Evolutionary conservation across 2,888 invertebrate species (phyloP).

Genomic region (Allolobophora icterica): DNA sequence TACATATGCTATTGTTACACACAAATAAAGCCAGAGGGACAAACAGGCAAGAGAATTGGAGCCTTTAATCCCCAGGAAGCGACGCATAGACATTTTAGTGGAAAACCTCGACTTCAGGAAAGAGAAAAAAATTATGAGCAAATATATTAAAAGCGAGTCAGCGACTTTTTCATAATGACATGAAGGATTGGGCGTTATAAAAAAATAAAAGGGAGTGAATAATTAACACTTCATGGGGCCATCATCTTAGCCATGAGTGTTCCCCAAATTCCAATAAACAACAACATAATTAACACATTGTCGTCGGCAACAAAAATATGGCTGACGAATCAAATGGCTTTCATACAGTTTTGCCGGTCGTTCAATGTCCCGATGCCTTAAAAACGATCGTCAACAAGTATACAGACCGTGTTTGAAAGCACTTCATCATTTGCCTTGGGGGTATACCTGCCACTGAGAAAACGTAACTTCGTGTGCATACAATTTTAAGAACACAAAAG

Average conservation of each 20-base stretch:
- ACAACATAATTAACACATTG: no score
- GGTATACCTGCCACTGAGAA: not conserved
- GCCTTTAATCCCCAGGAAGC: no score
- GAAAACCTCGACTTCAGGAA: not conserved
- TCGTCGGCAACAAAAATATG: no score
- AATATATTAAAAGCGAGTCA: no score
- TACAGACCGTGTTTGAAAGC: not conserved
- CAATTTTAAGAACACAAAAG: not conserved
- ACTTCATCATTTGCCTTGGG: not conserved
- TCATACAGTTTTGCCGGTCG: not conserved
- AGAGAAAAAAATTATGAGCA: no score
- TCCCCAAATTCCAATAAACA: no score
- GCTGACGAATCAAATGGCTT: not conserved
- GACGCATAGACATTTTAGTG: not conserved
- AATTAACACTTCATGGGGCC: no score
- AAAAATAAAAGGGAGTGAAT: not conserved
- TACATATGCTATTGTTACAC: not conserved
- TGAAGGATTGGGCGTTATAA: not conserved
- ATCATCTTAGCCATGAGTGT: no score
- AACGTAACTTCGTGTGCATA: not conserved
- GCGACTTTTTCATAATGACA: not conserved
- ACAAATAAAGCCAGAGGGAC: no score
- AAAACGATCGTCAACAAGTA: not conserved
- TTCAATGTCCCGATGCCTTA: not conserved
- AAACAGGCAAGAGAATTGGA: not conserved